A percentile compares a stretch with the other conserved stretches of the same genome.
Conservation (phyloP, 2,113 vertebrate species). For the Thinocorus orbignyianus region DNA sequence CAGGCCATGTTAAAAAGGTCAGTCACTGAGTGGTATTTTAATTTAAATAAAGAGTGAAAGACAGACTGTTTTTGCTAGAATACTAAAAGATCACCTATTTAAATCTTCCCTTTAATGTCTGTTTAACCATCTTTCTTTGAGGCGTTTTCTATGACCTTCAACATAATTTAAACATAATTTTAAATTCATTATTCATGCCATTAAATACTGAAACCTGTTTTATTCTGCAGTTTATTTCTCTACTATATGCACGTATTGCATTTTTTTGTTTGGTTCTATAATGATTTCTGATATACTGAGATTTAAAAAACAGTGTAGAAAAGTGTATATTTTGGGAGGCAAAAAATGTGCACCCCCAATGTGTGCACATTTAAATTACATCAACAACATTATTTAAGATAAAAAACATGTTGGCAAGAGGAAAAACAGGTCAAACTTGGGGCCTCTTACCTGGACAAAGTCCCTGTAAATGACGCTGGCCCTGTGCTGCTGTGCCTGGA, state of each 20-base stretch:
- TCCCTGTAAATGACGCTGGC: background rate
- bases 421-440: background rate
- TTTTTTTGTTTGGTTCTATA: background rate
- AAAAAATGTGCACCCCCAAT: fast-evolving
- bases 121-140: conserved; percentile 47
- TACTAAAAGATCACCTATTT: conserved; percentile 53
- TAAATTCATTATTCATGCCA: conserved; percentile 44
- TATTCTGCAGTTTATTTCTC: conserved; percentile 6
- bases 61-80: conserved; percentile 37
- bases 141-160: conserved; percentile 53
- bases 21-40: conserved; percentile 66
- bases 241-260: background rate
- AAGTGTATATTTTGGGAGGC: background rate
- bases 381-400: background rate
- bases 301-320: background rate
- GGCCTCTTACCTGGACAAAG: background rate
- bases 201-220: background rate
- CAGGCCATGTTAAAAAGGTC: conserved; percentile 70
- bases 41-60: conserved; percentile 64
- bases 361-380: background rate
- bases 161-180: conserved; percentile 50
- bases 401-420: background rate
- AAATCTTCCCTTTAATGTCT: conserved; percentile 54
- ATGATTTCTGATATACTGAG: background rate
- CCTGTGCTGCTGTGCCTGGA: background rate